Percentiles rank a stretch among this genome's conserved stretches.
These are phyloP conservation scores for Drosophila melanosoma DNA, from an alignment of 2,888 invertebrate genomes.

Conservation along the genomic window DNA sequence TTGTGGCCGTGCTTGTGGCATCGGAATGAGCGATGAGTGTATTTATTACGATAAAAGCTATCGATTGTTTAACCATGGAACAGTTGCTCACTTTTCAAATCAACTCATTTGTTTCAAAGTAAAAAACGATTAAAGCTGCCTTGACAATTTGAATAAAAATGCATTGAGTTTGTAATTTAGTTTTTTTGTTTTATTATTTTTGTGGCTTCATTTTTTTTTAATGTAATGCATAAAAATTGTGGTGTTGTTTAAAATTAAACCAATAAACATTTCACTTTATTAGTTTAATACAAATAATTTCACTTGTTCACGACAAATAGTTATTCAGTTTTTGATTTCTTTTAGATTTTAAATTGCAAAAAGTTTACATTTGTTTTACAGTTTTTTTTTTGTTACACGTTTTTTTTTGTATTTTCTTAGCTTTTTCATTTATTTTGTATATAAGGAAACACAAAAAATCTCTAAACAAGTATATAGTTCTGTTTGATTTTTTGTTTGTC, in stretches of 20 bases:
- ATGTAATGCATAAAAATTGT: constrained; percentile 75
- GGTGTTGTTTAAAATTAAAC: constrained; percentile 70
- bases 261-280: constrained; percentile 74
- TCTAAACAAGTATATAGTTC: constrained; percentile 67
- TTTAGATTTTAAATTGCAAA: constrained; percentile 62
- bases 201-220: constrained; percentile 52
- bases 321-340: constrained; percentile 48
- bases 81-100: neutral
- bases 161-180: constrained; percentile 44
- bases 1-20: constrained; percentile 3
- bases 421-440: constrained; percentile 49
- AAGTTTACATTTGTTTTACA: constrained; percentile 54
- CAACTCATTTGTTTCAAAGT: neutral
- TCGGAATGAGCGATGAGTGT: constrained; percentile 2
- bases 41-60: constrained; percentile 9
- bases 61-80: neutral
- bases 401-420: constrained; percentile 21
- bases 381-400: constrained; percentile 41
- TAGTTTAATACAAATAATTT: constrained; percentile 74
- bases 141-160: neutral
- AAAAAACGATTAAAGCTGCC: neutral
- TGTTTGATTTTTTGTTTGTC: constrained; percentile 68
- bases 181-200: constrained; percentile 54
- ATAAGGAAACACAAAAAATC: constrained; percentile 74
- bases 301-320: constrained; percentile 61